Percentiles rank a stretch among this genome's conserved stretches.
Conservation (phyloP, 2,888 invertebrate genomes). For the Incurvaria masculella region DNA sequence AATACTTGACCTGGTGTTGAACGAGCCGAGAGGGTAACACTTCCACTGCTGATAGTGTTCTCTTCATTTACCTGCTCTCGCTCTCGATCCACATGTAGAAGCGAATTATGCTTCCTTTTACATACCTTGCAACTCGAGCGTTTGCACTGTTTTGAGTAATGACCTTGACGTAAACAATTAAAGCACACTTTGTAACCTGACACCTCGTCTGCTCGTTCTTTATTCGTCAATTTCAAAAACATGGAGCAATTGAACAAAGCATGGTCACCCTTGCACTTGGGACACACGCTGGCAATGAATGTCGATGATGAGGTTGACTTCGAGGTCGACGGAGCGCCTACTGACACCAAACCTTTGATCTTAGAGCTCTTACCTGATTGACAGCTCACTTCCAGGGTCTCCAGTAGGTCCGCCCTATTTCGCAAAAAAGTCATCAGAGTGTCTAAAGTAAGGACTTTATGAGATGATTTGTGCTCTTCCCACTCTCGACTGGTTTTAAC, state of each 20-base stretch:
- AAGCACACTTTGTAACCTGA: neutral
- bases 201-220: too few species aligned
- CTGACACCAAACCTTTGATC: too few species aligned
- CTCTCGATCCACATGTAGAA: neutral
- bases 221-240: too few species aligned
- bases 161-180: constrained; percentile 3
- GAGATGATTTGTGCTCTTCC: neutral
- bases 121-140: neutral
- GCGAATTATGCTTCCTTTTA: neutral
- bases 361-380: too few species aligned
- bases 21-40: neutral
- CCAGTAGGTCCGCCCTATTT: constrained; percentile 1
- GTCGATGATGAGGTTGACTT: too few species aligned
- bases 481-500: neutral
- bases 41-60: too few species aligned
- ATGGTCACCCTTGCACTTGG: too few species aligned
- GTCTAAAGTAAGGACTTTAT: neutral
- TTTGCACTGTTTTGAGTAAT: neutral
- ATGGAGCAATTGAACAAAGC: too few species aligned
- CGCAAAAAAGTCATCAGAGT: neutral
- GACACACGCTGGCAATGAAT: too few species aligned
- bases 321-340: too few species aligned
- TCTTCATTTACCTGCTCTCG: too few species aligned
- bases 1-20: neutral
- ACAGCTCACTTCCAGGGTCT: neutral